Evolutionary conservation across 1,140 invertebrate species (phyloP).

Genomic region (Mizuhopecten yessoensis): DNA sequence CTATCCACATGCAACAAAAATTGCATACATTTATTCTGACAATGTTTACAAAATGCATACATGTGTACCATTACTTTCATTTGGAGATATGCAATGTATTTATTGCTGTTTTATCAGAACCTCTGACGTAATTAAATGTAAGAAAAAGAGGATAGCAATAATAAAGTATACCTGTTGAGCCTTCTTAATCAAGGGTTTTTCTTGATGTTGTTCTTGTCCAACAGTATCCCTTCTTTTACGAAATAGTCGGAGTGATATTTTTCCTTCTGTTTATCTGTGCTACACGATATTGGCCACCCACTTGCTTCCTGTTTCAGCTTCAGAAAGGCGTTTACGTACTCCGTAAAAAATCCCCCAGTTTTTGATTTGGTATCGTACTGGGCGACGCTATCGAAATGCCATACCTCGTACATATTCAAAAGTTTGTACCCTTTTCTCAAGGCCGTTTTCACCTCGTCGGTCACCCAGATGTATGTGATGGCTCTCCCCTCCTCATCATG

Average conservation of each 20-base stretch:
- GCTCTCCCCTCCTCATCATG: slow-evolving; percentile 35
- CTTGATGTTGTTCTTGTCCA: slow-evolving; percentile 79
- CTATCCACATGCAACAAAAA: too few species aligned
- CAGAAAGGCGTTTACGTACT: slow-evolving; percentile 68
- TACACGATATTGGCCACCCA: slow-evolving; percentile 58
- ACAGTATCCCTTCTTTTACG: slow-evolving; percentile 76
- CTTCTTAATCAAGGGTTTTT: slow-evolving; percentile 77
- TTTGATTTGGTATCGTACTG: slow-evolving; percentile 62
- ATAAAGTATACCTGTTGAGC: slow-evolving; percentile 60
- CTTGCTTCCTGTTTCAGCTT: slow-evolving; percentile 70
- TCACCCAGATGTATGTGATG: slow-evolving; percentile 26
- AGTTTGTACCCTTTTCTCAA: slow-evolving; percentile 46
- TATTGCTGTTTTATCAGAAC: too few species aligned
- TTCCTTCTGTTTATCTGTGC: slow-evolving; percentile 54
- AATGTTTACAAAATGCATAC: too few species aligned
- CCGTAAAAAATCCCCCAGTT: slow-evolving; percentile 58
- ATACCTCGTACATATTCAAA: slow-evolving; percentile 52
- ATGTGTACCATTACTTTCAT: too few species aligned
- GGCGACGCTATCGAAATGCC: slow-evolving; percentile 44
- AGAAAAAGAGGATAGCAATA: too few species aligned
- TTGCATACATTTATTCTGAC: too few species aligned
- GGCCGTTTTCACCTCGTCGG: slow-evolving; percentile 27
- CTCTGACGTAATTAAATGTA: too few species aligned
- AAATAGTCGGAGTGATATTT: slow-evolving; percentile 79
- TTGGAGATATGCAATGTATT: too few species aligned